These are phyloP conservation scores for Bothrops jararaca DNA, from an alignment of 2,113 vertebrate genomes.

Conservation along the genomic window DNA sequence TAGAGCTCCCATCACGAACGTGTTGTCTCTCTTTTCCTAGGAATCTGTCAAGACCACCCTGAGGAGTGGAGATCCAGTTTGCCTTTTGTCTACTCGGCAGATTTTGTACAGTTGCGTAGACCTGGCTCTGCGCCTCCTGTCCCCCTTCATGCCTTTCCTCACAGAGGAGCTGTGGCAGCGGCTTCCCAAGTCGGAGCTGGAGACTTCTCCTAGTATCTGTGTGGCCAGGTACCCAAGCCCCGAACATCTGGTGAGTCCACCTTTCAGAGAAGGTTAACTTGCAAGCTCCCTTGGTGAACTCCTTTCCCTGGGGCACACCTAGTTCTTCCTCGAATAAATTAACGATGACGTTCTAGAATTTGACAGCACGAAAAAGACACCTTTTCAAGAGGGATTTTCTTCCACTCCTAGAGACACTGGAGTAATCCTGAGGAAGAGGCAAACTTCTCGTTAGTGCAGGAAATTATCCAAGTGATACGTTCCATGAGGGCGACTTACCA, in stretches of 20 bases:
- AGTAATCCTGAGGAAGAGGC: slow-evolving; percentile 73
- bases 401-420: slow-evolving; percentile 75
- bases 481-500: slow-evolving; percentile 74
- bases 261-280: background rate
- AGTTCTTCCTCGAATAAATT: background rate
- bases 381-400: background rate
- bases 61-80: background rate
- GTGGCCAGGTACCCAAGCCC: slow-evolving; percentile 77
- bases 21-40: slow-evolving; percentile 48
- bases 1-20: too few relatives aligned
- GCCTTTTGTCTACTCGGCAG: background rate
- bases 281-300: background rate
- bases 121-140: slow-evolving; percentile 73
- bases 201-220: slow-evolving; percentile 66
- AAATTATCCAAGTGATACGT: slow-evolving; percentile 72
- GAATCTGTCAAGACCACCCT: slow-evolving; percentile 79
- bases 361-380: background rate
- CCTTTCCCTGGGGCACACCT: background rate
- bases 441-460: slow-evolving; percentile 73
- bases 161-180: slow-evolving; percentile 90
- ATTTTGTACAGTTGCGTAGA: slow-evolving; percentile 78
- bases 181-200: slow-evolving; percentile 54
- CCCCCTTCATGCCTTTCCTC: slow-evolving; percentile 87
- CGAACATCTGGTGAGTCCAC: slow-evolving; percentile 72
- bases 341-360: background rate